A percentile compares a stretch with the other conserved stretches of the same genome.
Evolutionary conservation across 2,888 invertebrate species (phyloP).

Genomic region (Lissonota sp.): DNA sequence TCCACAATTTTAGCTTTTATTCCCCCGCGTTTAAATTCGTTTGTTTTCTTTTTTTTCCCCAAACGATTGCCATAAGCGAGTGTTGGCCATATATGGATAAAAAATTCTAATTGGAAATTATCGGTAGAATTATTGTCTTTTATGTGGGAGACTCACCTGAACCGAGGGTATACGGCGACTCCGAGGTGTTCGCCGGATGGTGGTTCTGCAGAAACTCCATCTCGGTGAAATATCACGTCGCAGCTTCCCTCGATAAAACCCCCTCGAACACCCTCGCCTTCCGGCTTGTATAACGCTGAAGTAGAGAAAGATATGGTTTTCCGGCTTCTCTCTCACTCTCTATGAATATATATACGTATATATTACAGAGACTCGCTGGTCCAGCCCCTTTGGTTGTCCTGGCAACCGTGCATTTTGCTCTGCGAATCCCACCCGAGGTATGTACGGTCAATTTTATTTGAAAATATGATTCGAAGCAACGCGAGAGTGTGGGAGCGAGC

Average conservation of each 20-base stretch:
- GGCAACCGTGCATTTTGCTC: constrained; percentile 77
- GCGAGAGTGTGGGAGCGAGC: background rate
- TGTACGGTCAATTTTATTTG: constrained; percentile 67
- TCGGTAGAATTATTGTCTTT: background rate
- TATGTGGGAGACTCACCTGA: constrained; percentile 74
- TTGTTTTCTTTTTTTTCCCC: background rate
- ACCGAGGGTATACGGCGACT: constrained; percentile 81
- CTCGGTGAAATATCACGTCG: constrained; percentile 80
- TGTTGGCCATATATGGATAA: constrained; percentile 13
- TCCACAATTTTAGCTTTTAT: background rate
- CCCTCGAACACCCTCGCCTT: constrained; percentile 75
- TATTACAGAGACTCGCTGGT: constrained; percentile 76
- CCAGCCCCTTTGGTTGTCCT: constrained; percentile 82
- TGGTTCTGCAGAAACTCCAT: constrained; percentile 84
- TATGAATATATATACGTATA: constrained; percentile 11
- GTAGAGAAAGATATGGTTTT: constrained; percentile 49
- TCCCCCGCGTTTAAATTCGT: constrained; percentile 1
- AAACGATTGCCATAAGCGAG: background rate
- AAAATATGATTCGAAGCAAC: constrained; percentile 53
- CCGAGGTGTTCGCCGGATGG: constrained; percentile 83
- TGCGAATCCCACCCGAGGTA: constrained; percentile 66
- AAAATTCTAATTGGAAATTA: background rate
- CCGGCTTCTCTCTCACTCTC: constrained; percentile 68
- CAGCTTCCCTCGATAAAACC: constrained; percentile 80
- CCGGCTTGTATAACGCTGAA: constrained; percentile 50